Base-by-base conservation (phyloP, 2,797 vertebrate genomes). In the Arremon aurantiirostris region DNA sequence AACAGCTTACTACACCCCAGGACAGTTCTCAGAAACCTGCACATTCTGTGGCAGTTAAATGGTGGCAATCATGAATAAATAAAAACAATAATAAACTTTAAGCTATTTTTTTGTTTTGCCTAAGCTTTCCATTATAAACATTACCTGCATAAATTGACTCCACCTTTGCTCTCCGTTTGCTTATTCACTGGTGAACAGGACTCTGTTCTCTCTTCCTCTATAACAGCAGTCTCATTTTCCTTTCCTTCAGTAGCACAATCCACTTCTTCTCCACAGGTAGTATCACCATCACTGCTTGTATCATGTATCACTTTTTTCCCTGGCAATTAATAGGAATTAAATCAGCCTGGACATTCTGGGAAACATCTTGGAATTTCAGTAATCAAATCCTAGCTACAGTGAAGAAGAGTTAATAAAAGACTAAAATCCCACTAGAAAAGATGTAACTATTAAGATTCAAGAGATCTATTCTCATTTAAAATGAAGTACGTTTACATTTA, bases 101-200 rank as follows among this genome's bases (percentile, higher is more conserved):
- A 73, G 41, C 9, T 24, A 9, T 14, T 50, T 42, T 56, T 73
- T 30, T 42, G 24, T 76, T 94, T 81, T 68, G 10, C 23, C 32
- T 61, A 39, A 73, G 11, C 2, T 28, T 83, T 64, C 11, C 16
- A 53, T 24, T 73, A n/a, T 46, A 93, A 90, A 71, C 63, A 76
- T 95, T 97, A 98, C 98, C 98, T 97, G 93, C 47, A 39, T 50
- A 87, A 81, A 86, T 8, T 18, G 47, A 56, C 42, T 46, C 68
- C 82, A n/a, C 14, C 49, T 87, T 86, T 88, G 76, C 64, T 44
- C 77, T 95, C 90, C 26, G 9, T 26, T 32, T 72, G 42, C 59
- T 92, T 90, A 82, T 68, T 68, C 26, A 79, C 44, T 18, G 68
- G 57, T 73, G 94, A 82, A 66, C 8, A 85, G 65, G 84, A 81